phyloP scores from a whole-genome alignment of 2,113 vertebrate species.

The Oryzias javanicus region DNA sequence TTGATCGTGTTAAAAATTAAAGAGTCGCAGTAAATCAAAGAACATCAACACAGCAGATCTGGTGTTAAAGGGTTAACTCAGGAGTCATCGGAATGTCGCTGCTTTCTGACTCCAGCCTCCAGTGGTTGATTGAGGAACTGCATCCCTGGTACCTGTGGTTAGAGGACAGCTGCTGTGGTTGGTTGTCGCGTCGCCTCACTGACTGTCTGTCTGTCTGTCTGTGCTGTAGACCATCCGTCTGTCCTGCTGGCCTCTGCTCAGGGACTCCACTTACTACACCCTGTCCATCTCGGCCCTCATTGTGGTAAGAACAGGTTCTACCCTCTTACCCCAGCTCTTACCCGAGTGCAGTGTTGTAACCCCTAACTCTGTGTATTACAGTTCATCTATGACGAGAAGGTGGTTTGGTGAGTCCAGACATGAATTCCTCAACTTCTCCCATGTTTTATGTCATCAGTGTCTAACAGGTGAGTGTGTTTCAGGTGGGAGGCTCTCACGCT shows the following conservation, averaged over 20 bases:
- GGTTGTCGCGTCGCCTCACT: neutral
- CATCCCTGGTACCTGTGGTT: too few species aligned
- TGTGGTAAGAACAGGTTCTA: conserved; percentile 80
- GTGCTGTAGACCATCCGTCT: conserved; percentile 82
- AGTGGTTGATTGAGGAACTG: too few species aligned
- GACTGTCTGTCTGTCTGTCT: neutral
- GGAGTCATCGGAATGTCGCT: too few species aligned
- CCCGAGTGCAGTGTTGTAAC: neutral
- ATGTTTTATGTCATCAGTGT: too few species aligned
- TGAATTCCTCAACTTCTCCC: neutral
- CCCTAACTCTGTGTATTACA: conserved; percentile 56
- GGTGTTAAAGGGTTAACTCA: too few species aligned
- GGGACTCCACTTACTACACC: conserved; percentile 92
- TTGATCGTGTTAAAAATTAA: too few species aligned
- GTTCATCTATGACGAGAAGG: conserved; percentile 98
- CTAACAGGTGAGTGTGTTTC: conserved; percentile 32
- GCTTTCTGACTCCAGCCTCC: too few species aligned
- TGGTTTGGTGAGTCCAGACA: conserved; percentile 87
- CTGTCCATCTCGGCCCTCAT: conserved; percentile 91
- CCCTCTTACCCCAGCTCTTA: too few species aligned
- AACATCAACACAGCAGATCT: too few species aligned
- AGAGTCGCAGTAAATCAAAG: too few species aligned
- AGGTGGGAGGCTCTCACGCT: conserved; percentile 97
- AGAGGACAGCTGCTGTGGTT: too few species aligned
- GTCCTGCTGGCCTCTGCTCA: conserved; percentile 89